Percentiles rank a stretch among this genome's conserved stretches.
Conservation (phyloP, 2,797 vertebrate species). For the Molossus alvarezi region DNA sequence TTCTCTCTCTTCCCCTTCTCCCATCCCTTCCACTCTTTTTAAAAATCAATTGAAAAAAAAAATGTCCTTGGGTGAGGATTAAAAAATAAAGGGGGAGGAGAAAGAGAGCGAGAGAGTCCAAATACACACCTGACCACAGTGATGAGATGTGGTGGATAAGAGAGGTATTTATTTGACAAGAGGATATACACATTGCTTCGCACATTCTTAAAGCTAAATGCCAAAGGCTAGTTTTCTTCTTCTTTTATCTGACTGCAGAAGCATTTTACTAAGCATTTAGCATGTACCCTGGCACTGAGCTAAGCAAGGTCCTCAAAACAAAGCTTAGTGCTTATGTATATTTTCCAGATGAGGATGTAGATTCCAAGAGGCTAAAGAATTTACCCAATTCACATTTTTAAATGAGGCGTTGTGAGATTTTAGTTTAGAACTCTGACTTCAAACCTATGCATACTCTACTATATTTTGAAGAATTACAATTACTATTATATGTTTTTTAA, state of each 20-base stretch:
- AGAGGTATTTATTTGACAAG: slow-evolving; percentile 38
- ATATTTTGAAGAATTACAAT: background rate
- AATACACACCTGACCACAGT: slow-evolving; percentile 44
- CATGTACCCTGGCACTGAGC: no score
- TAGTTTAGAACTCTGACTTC: background rate
- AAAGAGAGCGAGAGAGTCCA: background rate
- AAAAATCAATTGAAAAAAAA: no score
- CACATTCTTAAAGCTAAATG: slow-evolving; percentile 12
- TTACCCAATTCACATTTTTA: background rate
- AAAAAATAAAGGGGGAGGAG: no score
- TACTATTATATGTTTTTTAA: no score
- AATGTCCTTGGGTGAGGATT: no score
- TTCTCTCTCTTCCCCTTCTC: no score
- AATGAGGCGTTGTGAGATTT: background rate
- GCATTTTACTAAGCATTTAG: background rate
- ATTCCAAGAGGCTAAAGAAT: background rate
- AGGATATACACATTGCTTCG: background rate
- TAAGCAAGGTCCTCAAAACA: background rate
- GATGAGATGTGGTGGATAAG: background rate
- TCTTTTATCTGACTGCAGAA: background rate
- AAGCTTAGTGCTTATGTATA: background rate
- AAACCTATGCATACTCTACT: background rate
- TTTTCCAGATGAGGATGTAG: background rate
- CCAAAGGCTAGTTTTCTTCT: accelerated
- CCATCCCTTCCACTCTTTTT: no score